phyloP scores from a whole-genome alignment of 2,113 vertebrate genomes.

The Triplophysa siluroides region DNA sequence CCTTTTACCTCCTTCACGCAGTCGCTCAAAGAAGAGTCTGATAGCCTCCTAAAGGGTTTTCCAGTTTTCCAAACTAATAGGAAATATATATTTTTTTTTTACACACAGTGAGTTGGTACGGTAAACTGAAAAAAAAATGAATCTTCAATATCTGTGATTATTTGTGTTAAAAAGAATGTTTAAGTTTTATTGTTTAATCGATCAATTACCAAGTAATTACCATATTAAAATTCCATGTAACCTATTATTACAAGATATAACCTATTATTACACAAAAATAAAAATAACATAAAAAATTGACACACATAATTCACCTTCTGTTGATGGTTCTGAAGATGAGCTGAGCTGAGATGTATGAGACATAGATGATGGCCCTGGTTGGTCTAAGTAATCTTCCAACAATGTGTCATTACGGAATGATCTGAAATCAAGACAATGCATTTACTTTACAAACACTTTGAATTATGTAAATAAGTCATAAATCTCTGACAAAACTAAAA shows the following conservation, averaged over 20 bases:
- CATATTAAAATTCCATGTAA: too few relatives aligned
- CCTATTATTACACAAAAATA: not conserved
- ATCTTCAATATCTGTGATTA: too few relatives aligned
- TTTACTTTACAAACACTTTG: conserved; percentile 2
- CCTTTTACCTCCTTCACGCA: conserved; percentile 16
- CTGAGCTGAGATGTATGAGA: not conserved
- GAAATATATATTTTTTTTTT: too few relatives aligned
- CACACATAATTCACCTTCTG: not conserved
- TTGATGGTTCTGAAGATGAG: not conserved
- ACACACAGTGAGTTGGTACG: too few relatives aligned
- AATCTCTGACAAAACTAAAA: not conserved
- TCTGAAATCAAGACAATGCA: not conserved
- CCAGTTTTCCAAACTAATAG: too few relatives aligned
- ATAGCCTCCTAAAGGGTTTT: not conserved
- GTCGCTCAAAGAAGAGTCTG: not conserved
- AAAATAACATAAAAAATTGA: too few relatives aligned
- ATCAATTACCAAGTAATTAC: too few relatives aligned
- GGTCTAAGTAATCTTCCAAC: not conserved
- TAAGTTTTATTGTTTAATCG: too few relatives aligned
- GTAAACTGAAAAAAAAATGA: too few relatives aligned
- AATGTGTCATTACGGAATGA: not conserved
- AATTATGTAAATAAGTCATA: not conserved
- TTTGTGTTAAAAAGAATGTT: too few relatives aligned
- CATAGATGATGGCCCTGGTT: conserved; percentile 4
- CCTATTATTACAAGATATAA: not conserved